Conservation (phyloP, 2,888 invertebrate species). For the Pilophorus perplexus region DNA sequence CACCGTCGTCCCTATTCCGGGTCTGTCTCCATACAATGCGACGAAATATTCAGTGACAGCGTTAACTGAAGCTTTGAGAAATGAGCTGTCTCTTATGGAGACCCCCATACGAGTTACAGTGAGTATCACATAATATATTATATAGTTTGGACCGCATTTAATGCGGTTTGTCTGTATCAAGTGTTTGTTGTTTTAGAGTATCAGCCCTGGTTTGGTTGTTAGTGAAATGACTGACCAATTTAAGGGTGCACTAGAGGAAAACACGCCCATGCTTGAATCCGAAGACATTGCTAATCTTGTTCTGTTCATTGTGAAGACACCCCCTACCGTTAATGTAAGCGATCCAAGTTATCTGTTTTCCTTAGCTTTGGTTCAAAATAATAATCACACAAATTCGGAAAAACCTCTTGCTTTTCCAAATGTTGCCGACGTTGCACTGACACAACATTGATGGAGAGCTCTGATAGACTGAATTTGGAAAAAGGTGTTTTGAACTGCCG, state of each 20-base stretch:
- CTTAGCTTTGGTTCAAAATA: too few relatives aligned
- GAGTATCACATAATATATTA: too few relatives aligned
- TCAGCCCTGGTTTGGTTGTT: conserved; percentile 63
- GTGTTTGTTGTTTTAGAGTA: too few relatives aligned
- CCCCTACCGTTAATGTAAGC: conserved; percentile 42
- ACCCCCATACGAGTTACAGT: conserved; percentile 52
- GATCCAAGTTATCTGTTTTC: too few relatives aligned
- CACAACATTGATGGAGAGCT: too few relatives aligned
- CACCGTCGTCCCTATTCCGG: conserved; percentile 50
- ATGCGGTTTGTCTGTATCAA: too few relatives aligned
- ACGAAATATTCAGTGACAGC: conserved; percentile 56
- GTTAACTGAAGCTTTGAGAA: conserved; percentile 53
- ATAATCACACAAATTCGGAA: too few relatives aligned
- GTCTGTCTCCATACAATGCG: conserved; percentile 53
- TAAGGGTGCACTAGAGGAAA: conserved; percentile 43
- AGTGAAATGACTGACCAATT: conserved; percentile 51
- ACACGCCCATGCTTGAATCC: conserved; percentile 4
- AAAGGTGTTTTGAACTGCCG: too few relatives aligned
- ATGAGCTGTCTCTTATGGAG: conserved; percentile 52
- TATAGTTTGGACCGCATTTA: too few relatives aligned
- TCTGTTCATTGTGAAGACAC: conserved; percentile 26
- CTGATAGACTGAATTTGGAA: too few relatives aligned
- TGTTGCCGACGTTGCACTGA: too few relatives aligned
- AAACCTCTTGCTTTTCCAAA: too few relatives aligned
- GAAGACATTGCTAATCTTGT: conserved; percentile 42